Evolutionary conservation across 1,140 invertebrate species (phyloP).

Genomic region (Matsumurasca onukii): DNA sequence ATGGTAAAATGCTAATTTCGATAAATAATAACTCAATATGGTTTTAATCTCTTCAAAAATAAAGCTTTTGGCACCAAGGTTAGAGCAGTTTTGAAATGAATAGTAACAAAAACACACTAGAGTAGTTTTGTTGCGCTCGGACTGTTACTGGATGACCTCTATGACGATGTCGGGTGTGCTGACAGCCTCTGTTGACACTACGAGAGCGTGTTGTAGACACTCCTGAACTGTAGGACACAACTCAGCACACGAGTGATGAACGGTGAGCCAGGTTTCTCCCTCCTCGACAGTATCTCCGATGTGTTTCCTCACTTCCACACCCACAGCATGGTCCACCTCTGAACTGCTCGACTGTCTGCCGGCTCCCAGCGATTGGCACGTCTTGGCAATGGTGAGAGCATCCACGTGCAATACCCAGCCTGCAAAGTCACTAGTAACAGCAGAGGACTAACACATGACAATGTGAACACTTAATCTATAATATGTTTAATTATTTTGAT

Average conservation of each 20-base stretch:
- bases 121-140: too few relatives aligned
- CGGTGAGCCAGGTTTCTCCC: not conserved
- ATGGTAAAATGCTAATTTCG: too few relatives aligned
- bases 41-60: too few relatives aligned
- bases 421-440: slow-evolving; percentile 2
- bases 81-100: too few relatives aligned
- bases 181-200: not conserved
- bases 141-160: not conserved
- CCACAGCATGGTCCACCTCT: not conserved
- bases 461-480: too few relatives aligned
- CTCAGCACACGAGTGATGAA: not conserved
- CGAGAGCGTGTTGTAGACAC: not conserved
- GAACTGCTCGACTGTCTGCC: not conserved
- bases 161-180: not conserved
- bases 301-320: not conserved
- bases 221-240: not conserved
- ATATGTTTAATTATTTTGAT: not conserved
- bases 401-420: slow-evolving; percentile 23
- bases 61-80: too few relatives aligned
- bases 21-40: too few relatives aligned
- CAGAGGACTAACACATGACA: too few relatives aligned
- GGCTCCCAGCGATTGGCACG: slow-evolving; percentile 18
- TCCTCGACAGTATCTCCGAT: not conserved
- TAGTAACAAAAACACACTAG: too few relatives aligned
- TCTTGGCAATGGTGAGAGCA: slow-evolving; percentile 10